A percentile compares a stretch with the other conserved stretches of the same genome.
These are phyloP conservation scores for Trissonchulus sp. DNA, from an alignment of 2,888 invertebrate genomes.

Conservation along the genomic window DNA sequence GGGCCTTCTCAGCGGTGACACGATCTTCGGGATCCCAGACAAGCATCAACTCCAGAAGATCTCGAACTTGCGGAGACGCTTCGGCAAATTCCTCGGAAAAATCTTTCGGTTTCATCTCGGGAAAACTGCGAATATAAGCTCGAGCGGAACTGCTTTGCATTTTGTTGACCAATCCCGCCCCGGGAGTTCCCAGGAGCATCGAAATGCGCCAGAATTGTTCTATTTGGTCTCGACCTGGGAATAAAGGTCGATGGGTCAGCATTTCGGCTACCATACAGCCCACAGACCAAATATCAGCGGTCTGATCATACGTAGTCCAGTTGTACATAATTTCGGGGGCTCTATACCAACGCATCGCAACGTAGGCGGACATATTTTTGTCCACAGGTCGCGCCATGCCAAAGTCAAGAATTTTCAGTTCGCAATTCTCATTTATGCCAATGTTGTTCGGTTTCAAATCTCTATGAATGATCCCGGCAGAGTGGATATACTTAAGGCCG, in stretches of 20 bases:
- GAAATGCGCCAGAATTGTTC: conserved; percentile 15
- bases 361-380: conserved; percentile 24
- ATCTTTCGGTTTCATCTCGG: neutral
- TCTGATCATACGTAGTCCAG: neutral
- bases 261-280: conserved; percentile 29
- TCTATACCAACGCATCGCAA: conserved; percentile 26
- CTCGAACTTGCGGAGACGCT: conserved; percentile 3
- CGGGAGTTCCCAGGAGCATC: conserved; percentile 18
- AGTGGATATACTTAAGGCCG: conserved; percentile 26
- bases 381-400: conserved; percentile 23
- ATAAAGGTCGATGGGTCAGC: conserved; percentile 21
- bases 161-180: conserved; percentile 5
- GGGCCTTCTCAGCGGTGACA: conserved; percentile 21
- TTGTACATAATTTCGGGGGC: conserved; percentile 28
- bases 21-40: conserved; percentile 24
- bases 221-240: conserved; percentile 27
- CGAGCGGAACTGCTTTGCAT: neutral
- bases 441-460: conserved; percentile 27
- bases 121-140: conserved; percentile 18
- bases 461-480: conserved; percentile 23
- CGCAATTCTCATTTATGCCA: conserved; percentile 22
- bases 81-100: neutral
- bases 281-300: conserved; percentile 26
- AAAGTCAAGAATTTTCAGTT: conserved; percentile 23
- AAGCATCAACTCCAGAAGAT: conserved; percentile 20